phyloP scores from a whole-genome alignment of 64 coral and sea anemone genomes.

The Stichodactyla mertensii region DNA sequence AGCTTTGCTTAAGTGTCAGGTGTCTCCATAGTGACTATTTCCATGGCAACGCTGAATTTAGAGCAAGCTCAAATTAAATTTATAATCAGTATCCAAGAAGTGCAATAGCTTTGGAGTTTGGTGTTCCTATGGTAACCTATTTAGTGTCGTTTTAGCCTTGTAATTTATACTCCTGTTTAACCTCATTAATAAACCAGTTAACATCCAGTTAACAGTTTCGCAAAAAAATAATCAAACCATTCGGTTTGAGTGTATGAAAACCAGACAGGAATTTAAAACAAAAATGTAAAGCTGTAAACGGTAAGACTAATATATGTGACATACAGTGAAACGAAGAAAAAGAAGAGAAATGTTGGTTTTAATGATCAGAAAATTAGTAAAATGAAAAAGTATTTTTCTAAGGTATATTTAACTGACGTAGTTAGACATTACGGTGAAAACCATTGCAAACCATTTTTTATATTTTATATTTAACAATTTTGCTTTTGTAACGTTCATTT shows the following conservation, averaged over 20 bases:
- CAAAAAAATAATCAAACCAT: not conserved
- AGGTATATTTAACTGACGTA: not conserved
- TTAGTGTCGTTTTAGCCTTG: not conserved
- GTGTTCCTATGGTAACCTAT: not conserved
- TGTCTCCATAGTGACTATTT: not conserved
- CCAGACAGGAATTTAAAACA: not conserved
- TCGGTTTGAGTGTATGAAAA: not conserved
- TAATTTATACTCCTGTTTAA: not conserved
- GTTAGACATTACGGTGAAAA: not conserved
- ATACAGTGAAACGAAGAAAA: not conserved
- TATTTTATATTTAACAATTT: not conserved
- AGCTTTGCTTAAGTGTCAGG: conserved; percentile 26
- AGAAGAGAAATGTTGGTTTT: no score
- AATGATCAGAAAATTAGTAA: not conserved
- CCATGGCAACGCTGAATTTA: not conserved
- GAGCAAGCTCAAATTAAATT: no score
- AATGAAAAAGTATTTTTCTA: not conserved
- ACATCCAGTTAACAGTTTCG: no score
- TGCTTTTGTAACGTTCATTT: not conserved
- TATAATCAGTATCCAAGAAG: no score
- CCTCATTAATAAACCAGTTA: not conserved
- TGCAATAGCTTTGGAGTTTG: not conserved
- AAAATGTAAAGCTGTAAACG: not conserved
- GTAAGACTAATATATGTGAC: not conserved
- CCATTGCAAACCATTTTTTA: not conserved